Base-by-base conservation (phyloP, 2,888 invertebrate genomes). In the Argyresthia albistria region DNA sequence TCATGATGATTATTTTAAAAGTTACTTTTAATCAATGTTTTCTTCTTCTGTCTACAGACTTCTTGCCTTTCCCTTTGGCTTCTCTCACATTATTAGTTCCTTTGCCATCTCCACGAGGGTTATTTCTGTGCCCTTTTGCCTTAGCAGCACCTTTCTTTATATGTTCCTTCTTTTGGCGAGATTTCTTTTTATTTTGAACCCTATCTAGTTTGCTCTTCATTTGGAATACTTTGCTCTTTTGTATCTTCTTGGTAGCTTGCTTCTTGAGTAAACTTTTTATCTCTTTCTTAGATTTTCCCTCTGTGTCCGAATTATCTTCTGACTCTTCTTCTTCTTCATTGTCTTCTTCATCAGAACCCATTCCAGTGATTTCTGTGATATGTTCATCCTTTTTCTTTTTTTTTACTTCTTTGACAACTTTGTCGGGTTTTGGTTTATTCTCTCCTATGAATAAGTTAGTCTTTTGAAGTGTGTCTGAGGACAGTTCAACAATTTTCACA, bases 151-250 rank as follows among this genome's bases (percentile, higher is more conserved):
- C 25, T 12, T 51, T 43, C 80, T 77, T 61, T 76, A 65, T 70
- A 25, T 72, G 72, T 8, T 69, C 67, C 61, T 81, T 81, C 64
- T 80, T 84, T 56, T 80, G 79, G 42, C 69, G 70, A 0, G 91
- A 88, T 67, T 91, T 91, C 71, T 93, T 94, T 61, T 89, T 92
- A 67, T 94, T 93, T 59, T 91, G 91, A 50, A 89, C 80, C 58
- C 90, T 89, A 56, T 94, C 93, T 35, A 94, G 65, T 69, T 91
- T 92, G 60, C 91, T 92, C 66, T 95, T 94, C 76, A 89, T 90
- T 80, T 93, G 92, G 64, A 93, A 95, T 0, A 90, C 90, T 88
- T 93, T 94, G 66, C 93, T 95, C 59, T 93, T 93, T 65, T 93
- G 91, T 12, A 95, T 88, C 67, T 91, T 91, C 63, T 92, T 92